phyloP scores from a whole-genome alignment of 2,888 invertebrate genomes.

The Hanleya hanleyi region DNA sequence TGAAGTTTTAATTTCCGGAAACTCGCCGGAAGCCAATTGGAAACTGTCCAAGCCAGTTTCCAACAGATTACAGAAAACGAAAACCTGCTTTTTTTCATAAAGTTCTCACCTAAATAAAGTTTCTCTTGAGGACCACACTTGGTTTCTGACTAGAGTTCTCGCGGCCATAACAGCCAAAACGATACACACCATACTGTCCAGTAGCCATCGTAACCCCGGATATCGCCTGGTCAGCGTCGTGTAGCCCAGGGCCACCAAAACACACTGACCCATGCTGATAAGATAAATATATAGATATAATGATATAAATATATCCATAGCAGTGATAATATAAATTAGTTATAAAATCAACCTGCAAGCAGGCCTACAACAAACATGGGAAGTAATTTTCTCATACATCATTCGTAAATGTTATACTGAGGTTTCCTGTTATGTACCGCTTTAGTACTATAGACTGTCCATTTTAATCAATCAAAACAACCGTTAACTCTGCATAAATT shows the following conservation, averaged over 20 bases:
- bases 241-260: conserved; percentile 78
- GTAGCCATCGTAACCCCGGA: conserved; percentile 11
- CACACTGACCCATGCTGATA: conserved; percentile 73
- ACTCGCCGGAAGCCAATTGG: too few species aligned
- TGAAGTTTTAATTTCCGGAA: too few species aligned
- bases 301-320: too few species aligned
- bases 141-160: conserved; percentile 82
- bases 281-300: conserved; percentile 9
- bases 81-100: background rate
- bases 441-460: too few species aligned
- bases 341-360: too few species aligned
- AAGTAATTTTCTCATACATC: too few species aligned
- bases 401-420: too few species aligned
- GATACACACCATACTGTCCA: conserved; percentile 72
- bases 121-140: conserved; percentile 86
- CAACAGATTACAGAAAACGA: background rate
- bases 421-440: too few species aligned
- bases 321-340: too few species aligned
- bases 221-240: conserved; percentile 35
- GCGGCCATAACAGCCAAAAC: conserved; percentile 79
- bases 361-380: too few species aligned
- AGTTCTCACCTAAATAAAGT: conserved; percentile 81
- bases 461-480: too few species aligned
- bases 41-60: background rate
- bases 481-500: too few species aligned